Evolutionary conservation across 23 tunicate genomes (phyloP), one percentile per base, ranked within the genome.

Genomic region (Pegea sp.): DNA sequence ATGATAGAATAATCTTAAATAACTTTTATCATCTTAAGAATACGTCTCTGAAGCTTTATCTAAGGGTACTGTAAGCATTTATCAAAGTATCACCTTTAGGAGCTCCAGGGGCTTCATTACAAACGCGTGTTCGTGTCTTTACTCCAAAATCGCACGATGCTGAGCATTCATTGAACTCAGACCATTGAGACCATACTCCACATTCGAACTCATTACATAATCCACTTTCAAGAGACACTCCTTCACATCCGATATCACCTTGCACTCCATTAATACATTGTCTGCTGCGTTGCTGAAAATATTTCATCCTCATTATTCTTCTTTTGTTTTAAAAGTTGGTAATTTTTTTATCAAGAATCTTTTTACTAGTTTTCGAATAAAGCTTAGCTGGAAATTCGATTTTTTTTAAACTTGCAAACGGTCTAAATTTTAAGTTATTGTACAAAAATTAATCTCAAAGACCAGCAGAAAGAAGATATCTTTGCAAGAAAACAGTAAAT

Each of bases 131-230:
- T 34, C 93, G 49, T 59, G 34, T 56, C 21, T 24, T 31, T 8
- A 63, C 57, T 1, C 81, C 93, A 6, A 69, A 69, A 22, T 59
- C 77, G 58, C 93, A 81, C 19, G 71, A 20, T 2, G 42, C 65
- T 6, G 64, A 38, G 56, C 81, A 81, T 4, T 43, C 50, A 26
- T 52, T 50, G 51, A 34, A 72, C n/a, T 53, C 65, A 3, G 65
- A 30, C 93, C 93, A 81, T 24, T 34, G 29, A 1, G 60, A 28
- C 75, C 75, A 72, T 11, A 26, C 34, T 18, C 71, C 62, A 56
- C 93, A 81, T 28, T 30, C 43, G 30, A 23, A 11, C 20, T 54
- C 28, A 62, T 81, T 81, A 44, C 93, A 81, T 7, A 11, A 25
- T 44, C 58, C 24, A 23, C 48, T 31, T 19, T 66, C 70, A 22